These are phyloP conservation scores for Pseudonaja textilis DNA, from an alignment of 2,113 vertebrate genomes.

Conservation along the genomic window DNA sequence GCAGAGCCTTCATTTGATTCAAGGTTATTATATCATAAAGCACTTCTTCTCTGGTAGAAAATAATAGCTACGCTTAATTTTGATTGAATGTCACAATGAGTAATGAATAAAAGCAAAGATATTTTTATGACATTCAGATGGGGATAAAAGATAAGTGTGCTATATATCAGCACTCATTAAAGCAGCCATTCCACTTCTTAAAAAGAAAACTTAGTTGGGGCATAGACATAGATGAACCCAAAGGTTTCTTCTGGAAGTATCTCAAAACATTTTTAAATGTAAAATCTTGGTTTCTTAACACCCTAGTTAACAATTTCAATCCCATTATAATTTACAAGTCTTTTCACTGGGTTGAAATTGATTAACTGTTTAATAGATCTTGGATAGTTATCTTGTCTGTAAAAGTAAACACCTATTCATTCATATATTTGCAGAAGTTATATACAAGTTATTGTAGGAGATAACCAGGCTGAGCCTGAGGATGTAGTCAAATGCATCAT, in stretches of 20 bases:
- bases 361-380: background rate
- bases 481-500: background rate
- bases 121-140: background rate
- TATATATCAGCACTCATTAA: background rate
- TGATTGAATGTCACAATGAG: background rate
- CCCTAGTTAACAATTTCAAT: background rate
- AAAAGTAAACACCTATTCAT: background rate
- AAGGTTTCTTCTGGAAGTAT: background rate
- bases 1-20: background rate
- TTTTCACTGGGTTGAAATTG: background rate
- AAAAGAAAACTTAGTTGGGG: background rate
- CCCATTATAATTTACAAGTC: background rate
- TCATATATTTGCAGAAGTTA: background rate
- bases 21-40: background rate
- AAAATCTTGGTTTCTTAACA: background rate
- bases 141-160: background rate
- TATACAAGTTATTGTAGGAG: background rate
- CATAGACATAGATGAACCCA: background rate
- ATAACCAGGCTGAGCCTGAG: background rate
- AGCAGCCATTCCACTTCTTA: background rate
- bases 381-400: background rate
- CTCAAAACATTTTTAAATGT: background rate
- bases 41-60: background rate
- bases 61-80: background rate
- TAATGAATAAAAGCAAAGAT: background rate